Evolutionary conservation across 2,888 invertebrate genomes (phyloP).

Genomic region (Branchipolynoe longqiensis): DNA sequence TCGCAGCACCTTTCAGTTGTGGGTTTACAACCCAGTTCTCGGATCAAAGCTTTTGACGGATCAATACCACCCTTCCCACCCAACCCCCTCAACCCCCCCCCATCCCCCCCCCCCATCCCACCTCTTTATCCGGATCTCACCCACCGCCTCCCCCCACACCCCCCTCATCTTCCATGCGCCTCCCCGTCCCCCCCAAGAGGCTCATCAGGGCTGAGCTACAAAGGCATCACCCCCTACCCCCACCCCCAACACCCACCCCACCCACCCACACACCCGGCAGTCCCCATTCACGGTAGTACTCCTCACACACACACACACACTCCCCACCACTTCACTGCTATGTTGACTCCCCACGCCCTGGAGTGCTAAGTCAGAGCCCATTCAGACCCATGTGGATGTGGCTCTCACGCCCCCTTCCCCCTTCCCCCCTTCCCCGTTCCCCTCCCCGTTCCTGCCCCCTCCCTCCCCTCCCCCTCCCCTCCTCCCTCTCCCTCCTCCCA

Average conservation of each 20-base stretch:
- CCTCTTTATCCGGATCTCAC: no score
- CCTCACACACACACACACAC: not conserved
- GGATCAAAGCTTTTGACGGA: constrained; percentile 21
- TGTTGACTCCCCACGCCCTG: not conserved
- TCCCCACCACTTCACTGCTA: not conserved
- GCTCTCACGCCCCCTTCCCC: not conserved
- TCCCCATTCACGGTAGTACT: not conserved
- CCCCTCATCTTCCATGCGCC: constrained; percentile 22
- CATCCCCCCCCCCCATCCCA: no score
- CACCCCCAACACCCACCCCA: not conserved
- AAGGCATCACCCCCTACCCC: not conserved
- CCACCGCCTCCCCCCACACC: no score
- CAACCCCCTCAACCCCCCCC: no score
- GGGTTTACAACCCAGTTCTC: no score
- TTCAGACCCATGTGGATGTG: not conserved
- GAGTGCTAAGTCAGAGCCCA: not conserved
- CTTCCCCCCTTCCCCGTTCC: not conserved
- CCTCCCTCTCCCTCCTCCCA: no score
- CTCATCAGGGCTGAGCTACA: not conserved
- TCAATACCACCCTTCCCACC: constrained; percentile 23
- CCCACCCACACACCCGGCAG: not conserved
- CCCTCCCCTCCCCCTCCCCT: not conserved
- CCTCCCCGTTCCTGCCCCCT: not conserved
- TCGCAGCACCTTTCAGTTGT: no score
- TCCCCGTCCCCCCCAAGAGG: not conserved